A percentile compares a stretch with the other conserved stretches of the same genome.
Conservation (phyloP, 2,888 invertebrate species). For the Listrodromus nycthemerus region DNA sequence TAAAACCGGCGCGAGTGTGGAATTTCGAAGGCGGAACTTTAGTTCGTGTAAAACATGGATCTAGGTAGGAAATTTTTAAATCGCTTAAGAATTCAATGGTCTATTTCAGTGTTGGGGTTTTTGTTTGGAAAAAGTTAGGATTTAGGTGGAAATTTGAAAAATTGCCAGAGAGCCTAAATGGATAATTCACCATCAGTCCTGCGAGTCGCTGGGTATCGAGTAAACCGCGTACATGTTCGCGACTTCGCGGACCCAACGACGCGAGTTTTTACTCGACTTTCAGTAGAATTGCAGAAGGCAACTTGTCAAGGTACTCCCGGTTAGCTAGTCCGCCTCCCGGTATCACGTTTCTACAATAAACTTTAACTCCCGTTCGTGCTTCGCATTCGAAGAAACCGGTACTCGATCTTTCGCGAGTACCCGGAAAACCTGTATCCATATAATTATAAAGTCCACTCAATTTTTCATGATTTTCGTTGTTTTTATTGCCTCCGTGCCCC, state of each 20-base stretch:
- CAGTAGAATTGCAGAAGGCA: slow-evolving; percentile 46
- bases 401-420: slow-evolving; percentile 51
- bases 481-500: neutral
- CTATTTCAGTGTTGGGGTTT: no score
- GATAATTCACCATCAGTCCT: neutral
- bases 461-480: slow-evolving; percentile 25
- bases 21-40: neutral
- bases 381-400: slow-evolving; percentile 57
- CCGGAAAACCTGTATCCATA: slow-evolving; percentile 48
- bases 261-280: slow-evolving; percentile 37
- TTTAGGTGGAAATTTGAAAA: slow-evolving; percentile 43
- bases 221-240: slow-evolving; percentile 6
- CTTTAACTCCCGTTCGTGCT: slow-evolving; percentile 53
- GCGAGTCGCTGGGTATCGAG: neutral
- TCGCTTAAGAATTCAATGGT: no score
- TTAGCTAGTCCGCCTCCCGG: slow-evolving; percentile 31
- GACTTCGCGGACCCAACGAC: slow-evolving; percentile 23
- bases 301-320: slow-evolving; percentile 37
- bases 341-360: slow-evolving; percentile 64
- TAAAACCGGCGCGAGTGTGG: neutral
- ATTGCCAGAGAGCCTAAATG: slow-evolving; percentile 32
- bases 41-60: neutral
- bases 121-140: neutral
- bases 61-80: neutral
- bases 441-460: slow-evolving; percentile 42